Percentiles rank a stretch among this genome's conserved stretches.
Conservation (phyloP, 1,140 invertebrate genomes). For the Aporrectodea caliginosa region DNA sequence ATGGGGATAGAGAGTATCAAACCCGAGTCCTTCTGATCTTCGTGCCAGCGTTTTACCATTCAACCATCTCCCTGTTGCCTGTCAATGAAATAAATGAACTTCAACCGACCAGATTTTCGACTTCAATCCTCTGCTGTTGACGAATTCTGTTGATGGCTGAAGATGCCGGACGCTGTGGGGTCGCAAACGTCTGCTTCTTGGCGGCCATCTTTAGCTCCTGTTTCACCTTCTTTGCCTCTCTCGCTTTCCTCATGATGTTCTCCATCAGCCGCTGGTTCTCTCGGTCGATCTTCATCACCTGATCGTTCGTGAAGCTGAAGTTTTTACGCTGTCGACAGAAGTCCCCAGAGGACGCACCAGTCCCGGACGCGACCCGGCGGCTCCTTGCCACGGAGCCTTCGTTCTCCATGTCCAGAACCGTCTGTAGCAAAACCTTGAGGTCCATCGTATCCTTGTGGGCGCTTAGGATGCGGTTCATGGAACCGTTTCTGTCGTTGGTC, state of each 20-base stretch:
- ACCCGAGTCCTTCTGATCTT: no score
- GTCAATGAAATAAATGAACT: no score
- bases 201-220: conserved; percentile 23
- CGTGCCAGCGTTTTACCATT: no score
- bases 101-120: conserved; percentile 58
- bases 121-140: conserved; percentile 55
- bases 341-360: conserved; percentile 16
- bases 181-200: conserved; percentile 15
- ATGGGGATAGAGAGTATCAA: no score
- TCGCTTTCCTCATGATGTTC: conserved; percentile 43
- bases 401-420: conserved; percentile 50
- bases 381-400: conserved; percentile 38
- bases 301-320: conserved; percentile 43
- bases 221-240: conserved; percentile 12
- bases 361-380: conserved; percentile 40
- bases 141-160: conserved; percentile 54
- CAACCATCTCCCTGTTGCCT: no score
- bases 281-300: conserved; percentile 45
- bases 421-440: conserved; percentile 49
- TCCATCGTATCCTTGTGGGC: conserved; percentile 40
- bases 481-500: background rate
- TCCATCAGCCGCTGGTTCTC: conserved; percentile 50
- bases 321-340: conserved; percentile 33
- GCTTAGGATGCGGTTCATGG: conserved; percentile 30
- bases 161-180: conserved; percentile 39